Percentiles rank a stretch among this genome's conserved stretches.
phyloP scores from a whole-genome alignment of 1,140 invertebrate genomes.

The Littorina saxatilis region DNA sequence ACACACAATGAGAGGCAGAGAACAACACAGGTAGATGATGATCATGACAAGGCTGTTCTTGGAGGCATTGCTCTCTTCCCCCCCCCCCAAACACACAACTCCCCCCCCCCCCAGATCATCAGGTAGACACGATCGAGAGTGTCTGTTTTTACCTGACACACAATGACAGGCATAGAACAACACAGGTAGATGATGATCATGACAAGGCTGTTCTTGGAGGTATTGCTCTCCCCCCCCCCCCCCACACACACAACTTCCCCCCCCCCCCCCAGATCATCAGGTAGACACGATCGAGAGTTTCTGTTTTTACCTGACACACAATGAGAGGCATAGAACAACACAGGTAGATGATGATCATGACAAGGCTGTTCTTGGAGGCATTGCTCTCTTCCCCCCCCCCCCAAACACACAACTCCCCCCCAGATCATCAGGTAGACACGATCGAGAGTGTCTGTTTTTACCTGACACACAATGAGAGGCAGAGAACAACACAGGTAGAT shows the following conservation, averaged over 20 bases:
- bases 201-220: constrained; percentile 63
- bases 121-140: too few species aligned
- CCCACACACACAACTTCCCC: too few species aligned
- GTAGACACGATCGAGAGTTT: too few species aligned
- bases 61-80: constrained; percentile 57
- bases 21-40: constrained; percentile 52
- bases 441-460: too few species aligned
- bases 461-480: constrained; percentile 59
- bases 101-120: constrained; percentile 52
- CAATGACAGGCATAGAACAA: constrained; percentile 58
- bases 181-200: constrained; percentile 59
- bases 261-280: too few species aligned
- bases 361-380: constrained; percentile 64
- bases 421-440: too few species aligned
- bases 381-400: constrained; percentile 54
- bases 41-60: constrained; percentile 67
- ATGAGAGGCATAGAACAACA: constrained; percentile 59
- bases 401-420: too few species aligned
- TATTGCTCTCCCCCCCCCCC: constrained; percentile 54
- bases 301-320: too few species aligned
- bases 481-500: constrained; percentile 57
- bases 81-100: too few species aligned
- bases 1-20: constrained; percentile 58
- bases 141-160: too few species aligned
- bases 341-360: constrained; percentile 59